These are phyloP conservation scores for Euzophera pinguis DNA, from an alignment of 2,888 invertebrate species.

Conservation along the genomic window DNA sequence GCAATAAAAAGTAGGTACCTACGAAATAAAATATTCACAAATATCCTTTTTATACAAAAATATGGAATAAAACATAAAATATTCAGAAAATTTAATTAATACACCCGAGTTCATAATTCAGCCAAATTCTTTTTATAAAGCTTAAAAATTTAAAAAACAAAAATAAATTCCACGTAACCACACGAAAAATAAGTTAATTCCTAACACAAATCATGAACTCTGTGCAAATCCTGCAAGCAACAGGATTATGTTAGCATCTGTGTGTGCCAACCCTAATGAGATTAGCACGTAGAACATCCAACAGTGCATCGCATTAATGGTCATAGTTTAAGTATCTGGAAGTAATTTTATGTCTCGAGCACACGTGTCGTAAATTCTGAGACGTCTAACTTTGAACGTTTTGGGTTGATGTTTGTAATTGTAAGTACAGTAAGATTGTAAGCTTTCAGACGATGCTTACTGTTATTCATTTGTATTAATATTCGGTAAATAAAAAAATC, in stretches of 20 bases:
- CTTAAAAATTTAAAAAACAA: not conserved
- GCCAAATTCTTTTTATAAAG: too few relatives aligned
- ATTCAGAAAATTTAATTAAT: too few relatives aligned
- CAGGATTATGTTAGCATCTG: constrained; percentile 60
- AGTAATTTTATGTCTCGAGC: constrained; percentile 26
- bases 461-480: not conserved
- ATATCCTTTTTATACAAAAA: too few relatives aligned
- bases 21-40: too few relatives aligned
- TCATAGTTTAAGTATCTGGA: constrained; percentile 31
- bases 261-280: constrained; percentile 61
- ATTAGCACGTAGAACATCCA: constrained; percentile 48
- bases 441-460: not conserved
- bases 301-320: constrained; percentile 31
- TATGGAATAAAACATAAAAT: too few relatives aligned
- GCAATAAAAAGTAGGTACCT: too few relatives aligned
- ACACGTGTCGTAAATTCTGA: constrained; percentile 10
- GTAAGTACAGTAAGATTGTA: not conserved
- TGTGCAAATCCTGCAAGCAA: constrained; percentile 52
- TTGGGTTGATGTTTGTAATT: not conserved
- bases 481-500: too few relatives aligned
- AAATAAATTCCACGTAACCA: not conserved
- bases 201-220: constrained; percentile 52
- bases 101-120: too few relatives aligned
- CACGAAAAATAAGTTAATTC: constrained; percentile 32
- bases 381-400: not conserved